Percentiles rank a stretch among this genome's conserved stretches.
Conservation (phyloP, 2,888 invertebrate species). For the Dynastes hyllus region DNA sequence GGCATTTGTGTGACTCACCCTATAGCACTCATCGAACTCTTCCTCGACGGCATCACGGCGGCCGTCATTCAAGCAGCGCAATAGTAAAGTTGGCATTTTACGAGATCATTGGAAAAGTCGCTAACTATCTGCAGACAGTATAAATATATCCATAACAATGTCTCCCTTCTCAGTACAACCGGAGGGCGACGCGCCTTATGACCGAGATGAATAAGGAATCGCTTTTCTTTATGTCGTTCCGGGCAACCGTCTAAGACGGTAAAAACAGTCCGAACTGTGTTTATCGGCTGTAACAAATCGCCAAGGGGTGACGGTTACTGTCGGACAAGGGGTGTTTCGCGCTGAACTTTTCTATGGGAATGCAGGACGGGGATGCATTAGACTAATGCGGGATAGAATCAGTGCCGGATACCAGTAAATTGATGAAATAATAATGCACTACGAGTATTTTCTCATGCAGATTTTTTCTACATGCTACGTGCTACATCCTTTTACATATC, state of each 20-base stretch:
- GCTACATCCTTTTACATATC: too few species aligned
- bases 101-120: constrained; percentile 61
- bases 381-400: constrained; percentile 31
- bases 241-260: constrained; percentile 61
- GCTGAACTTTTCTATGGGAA: constrained; percentile 57
- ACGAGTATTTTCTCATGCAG: background rate
- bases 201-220: constrained; percentile 18
- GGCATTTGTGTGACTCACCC: constrained; percentile 48
- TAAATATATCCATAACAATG: constrained; percentile 64
- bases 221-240: constrained; percentile 40
- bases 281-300: constrained; percentile 70
- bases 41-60: constrained; percentile 35
- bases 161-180: constrained; percentile 54
- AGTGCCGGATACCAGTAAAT: constrained; percentile 14
- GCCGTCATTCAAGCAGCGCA: constrained; percentile 52
- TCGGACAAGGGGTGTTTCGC: constrained; percentile 58
- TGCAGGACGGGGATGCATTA: constrained; percentile 52
- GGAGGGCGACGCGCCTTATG: constrained; percentile 47
- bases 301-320: constrained; percentile 64
- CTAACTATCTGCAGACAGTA: constrained; percentile 63
- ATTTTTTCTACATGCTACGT: too few species aligned
- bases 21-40: constrained; percentile 36
- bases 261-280: constrained; percentile 66
- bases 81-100: constrained; percentile 54
- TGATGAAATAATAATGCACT: background rate